Percentiles rank a stretch among this genome's conserved stretches.
These are phyloP conservation scores for Xerus inauris DNA, from an alignment of 2,113 vertebrate genomes.

Conservation along the genomic window DNA sequence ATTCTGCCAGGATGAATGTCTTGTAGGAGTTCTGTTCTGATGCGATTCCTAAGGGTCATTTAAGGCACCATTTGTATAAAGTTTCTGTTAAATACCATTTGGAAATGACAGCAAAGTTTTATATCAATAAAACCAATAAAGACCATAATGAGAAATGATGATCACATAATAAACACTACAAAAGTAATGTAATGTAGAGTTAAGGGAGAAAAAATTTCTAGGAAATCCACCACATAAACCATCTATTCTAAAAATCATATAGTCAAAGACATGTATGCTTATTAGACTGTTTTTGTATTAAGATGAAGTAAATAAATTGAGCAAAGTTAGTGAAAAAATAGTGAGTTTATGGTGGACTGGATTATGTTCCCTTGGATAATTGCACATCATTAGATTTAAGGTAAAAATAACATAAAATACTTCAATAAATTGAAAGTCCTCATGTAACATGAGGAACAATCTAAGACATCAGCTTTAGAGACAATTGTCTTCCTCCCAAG, in stretches of 20 bases:
- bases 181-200: not conserved
- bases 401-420: not conserved
- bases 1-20: slow-evolving; percentile 33
- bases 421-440: not conserved
- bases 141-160: not conserved
- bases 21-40: slow-evolving; percentile 76
- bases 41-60: slow-evolving; percentile 78
- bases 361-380: not conserved
- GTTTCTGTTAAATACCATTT: slow-evolving; percentile 55
- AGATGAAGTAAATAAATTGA: not conserved
- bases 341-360: not conserved
- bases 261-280: not conserved
- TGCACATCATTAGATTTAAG: not conserved
- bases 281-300: not conserved
- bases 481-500: not conserved
- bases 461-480: not conserved
- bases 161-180: not conserved
- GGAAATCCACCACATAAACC: not conserved
- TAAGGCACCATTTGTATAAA: slow-evolving; percentile 75
- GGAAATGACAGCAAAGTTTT: slow-evolving; percentile 44
- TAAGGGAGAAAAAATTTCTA: not conserved
- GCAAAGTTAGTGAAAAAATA: not conserved
- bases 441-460: not conserved
- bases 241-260: not conserved
- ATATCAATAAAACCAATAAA: not conserved